Evolutionary conservation across 2,888 invertebrate species (phyloP), one percentile per base, ranked within the genome.

Genomic region (Euclidia mi): DNA sequence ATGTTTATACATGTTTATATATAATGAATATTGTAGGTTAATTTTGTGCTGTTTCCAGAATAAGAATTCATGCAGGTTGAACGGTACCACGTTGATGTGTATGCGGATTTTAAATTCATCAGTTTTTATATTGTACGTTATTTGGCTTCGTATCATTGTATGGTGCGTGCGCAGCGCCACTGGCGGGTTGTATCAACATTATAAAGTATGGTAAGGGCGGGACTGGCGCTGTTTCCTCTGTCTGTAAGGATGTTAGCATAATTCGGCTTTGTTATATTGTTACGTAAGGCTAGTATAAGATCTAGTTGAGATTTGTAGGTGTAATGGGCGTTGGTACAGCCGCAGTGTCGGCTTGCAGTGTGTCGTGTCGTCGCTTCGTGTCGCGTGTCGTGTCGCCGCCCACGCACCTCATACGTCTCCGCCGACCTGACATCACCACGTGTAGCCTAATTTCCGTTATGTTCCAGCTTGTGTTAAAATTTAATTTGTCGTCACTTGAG

Each of bases 21-120:
- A 91, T 92, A 91, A 90, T 90, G 91, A 91, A 86, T 92, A 92
- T 91, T 79, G 83, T 94, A 94, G 92, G 91, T 91, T 94, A 93
- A 91, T 91, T 90, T 92, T 87, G 92, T 91, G 92, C 90, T 90
- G 92, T 91, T 87, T 87, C 85, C 85, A 81, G 64, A 82, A 83
- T 79, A 73, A 72, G 76, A 72, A 77, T 69, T 56, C 63, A 78
- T 76, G 78, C 72, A 73, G 74, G 69, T 74, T 52, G 14, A 12
- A 32, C 49, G 61, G 61, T 58, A 67, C 71, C 73, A 78, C 75
- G 73, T 78, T 61, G 47, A 62, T 49, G 55, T 48, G 50, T 51
- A 44, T 49, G 55, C 50, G 61, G n/a, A 65, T 53, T 61, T 17
- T 55, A 70, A 72, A 71, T 77, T 70, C 65, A 72, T 64, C 69